Base-by-base conservation (phyloP, 2,888 invertebrate species). In the Ceraclea dissimilis region DNA sequence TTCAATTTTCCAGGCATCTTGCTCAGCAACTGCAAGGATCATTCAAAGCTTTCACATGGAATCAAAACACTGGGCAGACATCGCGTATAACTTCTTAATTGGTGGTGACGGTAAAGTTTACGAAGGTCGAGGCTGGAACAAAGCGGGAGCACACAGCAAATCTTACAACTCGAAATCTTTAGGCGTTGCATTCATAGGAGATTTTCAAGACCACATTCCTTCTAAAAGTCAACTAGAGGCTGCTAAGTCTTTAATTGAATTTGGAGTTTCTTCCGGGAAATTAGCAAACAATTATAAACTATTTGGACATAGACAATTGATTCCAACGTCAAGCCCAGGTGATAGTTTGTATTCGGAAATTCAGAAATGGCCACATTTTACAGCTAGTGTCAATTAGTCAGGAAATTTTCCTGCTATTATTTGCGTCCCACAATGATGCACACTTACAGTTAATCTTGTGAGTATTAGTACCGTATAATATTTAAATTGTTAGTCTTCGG, bases 51-150 rank as follows among this genome's bases (percentile, higher is more conserved):
- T 76, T 64, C 87, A 90, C 67, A 83, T 89, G 39, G 80, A 81
- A 63, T 78, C 79, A 20, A 71, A 69, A 55, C 68, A 73, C 0
- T 85, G 83, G 78, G 76, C 72, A 59, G 89, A 89, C 66, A 88
- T 89, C 20, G 83, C 76, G 0, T 90, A 87, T 68, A 91, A 88
- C 67, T 92, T 89, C 64, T 70, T 91, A 2, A 80, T 91, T 2
- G 90, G 88, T 0, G 89, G 88, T 5, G 89, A 90, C 66, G 90
- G 89, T 0, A 77, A 80, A 8, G 84, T 83, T 0, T 90, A 88
- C 67, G 80, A 78, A 62, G 89, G 86, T 0, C 80, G 89, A 2
- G 86, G 87, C 1, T 91, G 90, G 90, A 80, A 84, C 61, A 69
- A 71, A 57, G 73, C 81, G 44, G 90, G 90, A 0, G 85, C 89